A percentile compares a stretch with the other conserved stretches of the same genome.
Evolutionary conservation across 1,140 invertebrate species (phyloP).

Genomic region (Diuraphis noxia): DNA sequence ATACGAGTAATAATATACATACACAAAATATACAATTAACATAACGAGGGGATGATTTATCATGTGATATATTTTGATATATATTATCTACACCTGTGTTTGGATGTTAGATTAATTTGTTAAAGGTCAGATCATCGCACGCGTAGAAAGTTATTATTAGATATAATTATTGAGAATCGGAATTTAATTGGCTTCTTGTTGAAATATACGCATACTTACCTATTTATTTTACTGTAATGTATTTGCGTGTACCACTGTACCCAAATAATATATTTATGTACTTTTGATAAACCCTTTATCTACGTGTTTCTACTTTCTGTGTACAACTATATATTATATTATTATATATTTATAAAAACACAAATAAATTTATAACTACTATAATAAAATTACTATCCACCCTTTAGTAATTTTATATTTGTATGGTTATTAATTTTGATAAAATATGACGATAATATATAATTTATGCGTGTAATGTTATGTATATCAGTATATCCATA

Average conservation of each 20-base stretch:
- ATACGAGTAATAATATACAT: not conserved
- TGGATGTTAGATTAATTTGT: not conserved
- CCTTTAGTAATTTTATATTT: not conserved
- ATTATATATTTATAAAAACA: not conserved
- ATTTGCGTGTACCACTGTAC: not conserved
- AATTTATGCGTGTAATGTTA: not conserved
- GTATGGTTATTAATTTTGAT: not conserved
- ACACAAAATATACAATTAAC: not conserved
- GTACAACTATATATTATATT: not conserved
- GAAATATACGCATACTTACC: not conserved
- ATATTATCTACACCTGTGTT: not conserved
- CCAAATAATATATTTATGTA: not conserved
- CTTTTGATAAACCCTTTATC: not conserved
- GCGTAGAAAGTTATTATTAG: constrained; percentile 11
- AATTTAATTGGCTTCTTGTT: not conserved
- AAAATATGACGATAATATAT: not conserved
- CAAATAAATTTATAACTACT: not conserved
- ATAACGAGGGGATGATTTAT: not conserved
- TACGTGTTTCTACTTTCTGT: not conserved
- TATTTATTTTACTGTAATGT: not conserved
- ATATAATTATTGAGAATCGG: not conserved
- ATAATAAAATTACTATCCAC: no score
- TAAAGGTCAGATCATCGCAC: constrained; percentile 24
- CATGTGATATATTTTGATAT: not conserved
- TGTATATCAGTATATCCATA: no score